Base-by-base conservation (phyloP, 2,113 vertebrate genomes). In the Pampusana beccarii region DNA sequence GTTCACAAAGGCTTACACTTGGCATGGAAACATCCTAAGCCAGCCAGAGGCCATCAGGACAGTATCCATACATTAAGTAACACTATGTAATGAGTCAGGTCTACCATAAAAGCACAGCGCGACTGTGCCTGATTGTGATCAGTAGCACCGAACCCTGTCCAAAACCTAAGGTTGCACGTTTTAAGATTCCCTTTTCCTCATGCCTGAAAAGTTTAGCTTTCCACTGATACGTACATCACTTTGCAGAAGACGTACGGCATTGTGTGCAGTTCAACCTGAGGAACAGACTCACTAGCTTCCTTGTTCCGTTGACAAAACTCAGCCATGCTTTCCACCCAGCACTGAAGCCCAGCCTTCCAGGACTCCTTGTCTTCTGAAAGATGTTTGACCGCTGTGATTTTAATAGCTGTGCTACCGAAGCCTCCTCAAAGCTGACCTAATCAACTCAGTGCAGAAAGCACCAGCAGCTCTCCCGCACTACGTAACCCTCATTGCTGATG, bases 71-170 rank as follows among this genome's bases (percentile, higher is more conserved):
- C 16, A 13, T 14, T 51, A 40, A 34, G 54, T 26, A 85, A 17
- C 29, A 54, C 12, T 2, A 1, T 8, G 15, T 44, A 57, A 57
- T 7, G 15, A 50, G 29, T 34, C 60, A 70, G 79, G 34, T 40
- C 28, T 12, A 29, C 42, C 4, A 8, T n/a, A 56, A 6, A 48
- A 20, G 34, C 40, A 56, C 28, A 50, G 14, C 1, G 0, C 38
- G n/a, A 67, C 46, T 24, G 23, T 1, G 4, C 17, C 46, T 23
- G 19, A 31, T 11, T 1, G 0, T 20, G 8, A 74, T 18, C 10
- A 31, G 16, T 16, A 70, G 31, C 11, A 44, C n/a, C 51, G 28
- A 61, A 67, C 33, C 15, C 33, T 10, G 28, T 38, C 12, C 1
- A 1, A 61, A 61, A 61, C 26, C 29, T 64, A 64, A 58, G 9